Conservation (phyloP, 2,888 invertebrate genomes). For the Zootermopsis nevadensis region DNA sequence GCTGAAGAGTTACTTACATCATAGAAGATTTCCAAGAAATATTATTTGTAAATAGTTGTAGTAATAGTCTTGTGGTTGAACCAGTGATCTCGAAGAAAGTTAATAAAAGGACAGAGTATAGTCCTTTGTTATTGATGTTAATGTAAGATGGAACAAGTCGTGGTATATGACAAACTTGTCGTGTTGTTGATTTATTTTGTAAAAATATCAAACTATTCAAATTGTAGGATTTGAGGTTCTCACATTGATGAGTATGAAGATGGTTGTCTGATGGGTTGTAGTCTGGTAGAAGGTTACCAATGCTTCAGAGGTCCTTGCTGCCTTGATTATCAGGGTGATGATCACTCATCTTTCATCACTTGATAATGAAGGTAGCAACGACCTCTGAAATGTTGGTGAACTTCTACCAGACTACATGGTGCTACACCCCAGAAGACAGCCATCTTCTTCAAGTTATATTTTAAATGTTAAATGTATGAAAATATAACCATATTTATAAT, state of each 20-base stretch:
- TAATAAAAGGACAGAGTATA: background rate
- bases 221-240: too few relatives aligned
- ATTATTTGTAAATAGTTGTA: background rate
- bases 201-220: background rate
- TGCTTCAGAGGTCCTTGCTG: too few relatives aligned
- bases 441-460: background rate
- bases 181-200: slow-evolving; percentile 25
- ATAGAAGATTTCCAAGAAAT: background rate
- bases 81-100: slow-evolving; percentile 2
- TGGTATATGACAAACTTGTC: background rate
- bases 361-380: too few relatives aligned
- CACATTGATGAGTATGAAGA: too few relatives aligned
- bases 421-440: too few relatives aligned
- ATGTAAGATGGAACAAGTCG: background rate
- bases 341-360: too few relatives aligned
- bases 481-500: background rate
- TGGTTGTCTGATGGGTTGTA: too few relatives aligned
- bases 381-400: too few relatives aligned
- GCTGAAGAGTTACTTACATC: background rate
- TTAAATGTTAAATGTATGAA: slow-evolving; percentile 5
- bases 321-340: too few relatives aligned
- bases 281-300: too few relatives aligned
- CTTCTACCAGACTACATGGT: too few relatives aligned
- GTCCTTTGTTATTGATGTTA: background rate
- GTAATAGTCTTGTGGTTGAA: background rate